phyloP scores from a whole-genome alignment of 2,113 vertebrate genomes.

The Oreochromis aureus region DNA sequence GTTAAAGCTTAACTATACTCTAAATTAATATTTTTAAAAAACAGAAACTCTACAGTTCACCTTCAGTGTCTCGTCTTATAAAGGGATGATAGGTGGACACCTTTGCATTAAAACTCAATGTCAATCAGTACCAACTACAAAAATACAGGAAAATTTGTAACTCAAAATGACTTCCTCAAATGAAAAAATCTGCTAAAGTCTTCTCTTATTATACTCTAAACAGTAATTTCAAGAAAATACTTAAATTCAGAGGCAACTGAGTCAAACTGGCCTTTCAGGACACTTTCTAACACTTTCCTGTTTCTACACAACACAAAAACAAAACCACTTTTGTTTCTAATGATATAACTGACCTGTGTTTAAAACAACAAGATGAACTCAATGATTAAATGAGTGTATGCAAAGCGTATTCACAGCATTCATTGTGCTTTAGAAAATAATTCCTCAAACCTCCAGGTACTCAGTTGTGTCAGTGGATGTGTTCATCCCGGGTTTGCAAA shows the following conservation, averaged over 20 bases:
- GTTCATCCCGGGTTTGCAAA: slow-evolving; percentile 22
- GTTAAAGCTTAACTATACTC: neutral
- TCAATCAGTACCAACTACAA: neutral
- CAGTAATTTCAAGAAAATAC: neutral
- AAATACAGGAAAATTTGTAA: neutral
- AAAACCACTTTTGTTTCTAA: neutral
- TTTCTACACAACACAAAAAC: neutral
- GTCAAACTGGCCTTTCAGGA: neutral
- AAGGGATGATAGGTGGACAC: neutral
- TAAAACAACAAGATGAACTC: neutral
- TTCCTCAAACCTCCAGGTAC: neutral
- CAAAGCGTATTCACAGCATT: neutral
- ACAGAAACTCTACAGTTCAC: neutral
- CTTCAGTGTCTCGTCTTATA: neutral
- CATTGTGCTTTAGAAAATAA: neutral
- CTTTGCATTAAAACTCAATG: neutral
- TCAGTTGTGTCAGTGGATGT: neutral
- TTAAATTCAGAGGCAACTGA: neutral
- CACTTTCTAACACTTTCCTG: neutral
- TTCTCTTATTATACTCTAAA: neutral
- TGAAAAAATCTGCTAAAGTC: neutral
- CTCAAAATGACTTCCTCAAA: neutral
- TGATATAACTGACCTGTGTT: neutral
- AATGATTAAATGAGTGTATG: neutral
- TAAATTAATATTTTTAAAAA: neutral